Base-by-base conservation (phyloP, 2,888 invertebrate genomes). In the Drosophila incognita region DNA sequence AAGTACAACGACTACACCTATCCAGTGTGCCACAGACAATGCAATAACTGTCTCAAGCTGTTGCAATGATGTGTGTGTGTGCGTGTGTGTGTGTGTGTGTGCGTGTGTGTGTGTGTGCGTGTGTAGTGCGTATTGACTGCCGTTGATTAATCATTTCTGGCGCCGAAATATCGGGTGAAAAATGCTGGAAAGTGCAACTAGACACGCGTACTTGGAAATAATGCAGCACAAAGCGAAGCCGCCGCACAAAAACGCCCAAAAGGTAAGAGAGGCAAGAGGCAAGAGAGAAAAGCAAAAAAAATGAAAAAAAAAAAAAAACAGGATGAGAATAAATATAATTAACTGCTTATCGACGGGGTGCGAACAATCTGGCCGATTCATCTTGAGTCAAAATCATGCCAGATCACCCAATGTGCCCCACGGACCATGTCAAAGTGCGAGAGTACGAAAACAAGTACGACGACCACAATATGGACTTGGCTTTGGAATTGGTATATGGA, bases 291-390 rank as follows among this genome's bases (percentile, higher is more conserved):
- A 57, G 27, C 1, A 18, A 10, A 38, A 35, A 11, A n/a, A n/a
- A n/a, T n/a, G n/a, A n/a, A n/a, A 59, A 35, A 11, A 59, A 21
- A 21, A 35, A 54, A 29, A 58, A 69, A 48, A 72, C 73, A 82
- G 80, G 80, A 88, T 88, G 86, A 82, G 82, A 86, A 83, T 82
- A 83, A 83, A 83, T 85, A 87, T 85, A 85, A 85, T 85, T 87
- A 85, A 85, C 84, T 85, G 84, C 84, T 83, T 85, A 85, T 87
- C 85, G 85, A 86, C 85, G 85, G 85, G 85, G 88, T 88, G 86
- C 85, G 83, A 88, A 88, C 83, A 88, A 83, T 68, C 76, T 78
- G 69, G 72, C 64, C 88, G 83, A 86, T 86, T 86, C 83, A 86
- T 86, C 85, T 88, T 88, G 64, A 71, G 67, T 48, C 59, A 59